Evolutionary conservation across 1,140 invertebrate genomes (phyloP).

Genomic region (Bilobella aurantiaca): DNA sequence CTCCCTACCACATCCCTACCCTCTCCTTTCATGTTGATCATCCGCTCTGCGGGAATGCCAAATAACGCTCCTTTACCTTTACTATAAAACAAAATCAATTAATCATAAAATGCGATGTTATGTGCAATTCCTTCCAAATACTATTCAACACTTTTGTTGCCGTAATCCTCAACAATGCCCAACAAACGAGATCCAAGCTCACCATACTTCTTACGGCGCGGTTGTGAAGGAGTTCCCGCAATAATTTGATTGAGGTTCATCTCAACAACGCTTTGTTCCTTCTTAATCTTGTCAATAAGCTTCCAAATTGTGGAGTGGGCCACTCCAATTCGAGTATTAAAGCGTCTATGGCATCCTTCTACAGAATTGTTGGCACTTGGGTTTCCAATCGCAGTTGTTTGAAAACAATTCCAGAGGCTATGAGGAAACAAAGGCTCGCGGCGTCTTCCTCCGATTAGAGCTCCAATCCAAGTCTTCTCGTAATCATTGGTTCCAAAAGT

Average conservation of each 20-base stretch:
- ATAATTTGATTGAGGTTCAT: background rate
- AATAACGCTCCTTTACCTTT: too few relatives aligned
- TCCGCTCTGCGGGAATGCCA: too few relatives aligned
- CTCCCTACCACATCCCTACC: too few relatives aligned
- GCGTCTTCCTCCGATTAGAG: background rate
- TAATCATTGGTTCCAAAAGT: background rate
- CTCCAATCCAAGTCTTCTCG: background rate
- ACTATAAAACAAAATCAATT: too few relatives aligned
- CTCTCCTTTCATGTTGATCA: too few relatives aligned
- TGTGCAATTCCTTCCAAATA: background rate
- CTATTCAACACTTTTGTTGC: background rate
- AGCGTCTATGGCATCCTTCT: background rate
- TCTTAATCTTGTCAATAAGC: background rate
- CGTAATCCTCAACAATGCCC: background rate
- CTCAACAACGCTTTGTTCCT: background rate
- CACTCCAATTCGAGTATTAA: background rate
- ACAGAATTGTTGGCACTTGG: background rate
- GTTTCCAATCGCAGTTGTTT: background rate
- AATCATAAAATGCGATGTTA: too few relatives aligned
- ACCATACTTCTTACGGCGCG: background rate
- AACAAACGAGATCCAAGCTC: background rate
- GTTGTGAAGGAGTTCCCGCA: background rate
- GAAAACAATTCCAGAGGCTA: background rate
- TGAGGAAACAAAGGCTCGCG: background rate
- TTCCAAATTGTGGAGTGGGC: background rate